A percentile compares a stretch with the other conserved stretches of the same genome.
Evolutionary conservation across 2,113 vertebrate species (phyloP).

Genomic region (Odocoileus hemionus): DNA sequence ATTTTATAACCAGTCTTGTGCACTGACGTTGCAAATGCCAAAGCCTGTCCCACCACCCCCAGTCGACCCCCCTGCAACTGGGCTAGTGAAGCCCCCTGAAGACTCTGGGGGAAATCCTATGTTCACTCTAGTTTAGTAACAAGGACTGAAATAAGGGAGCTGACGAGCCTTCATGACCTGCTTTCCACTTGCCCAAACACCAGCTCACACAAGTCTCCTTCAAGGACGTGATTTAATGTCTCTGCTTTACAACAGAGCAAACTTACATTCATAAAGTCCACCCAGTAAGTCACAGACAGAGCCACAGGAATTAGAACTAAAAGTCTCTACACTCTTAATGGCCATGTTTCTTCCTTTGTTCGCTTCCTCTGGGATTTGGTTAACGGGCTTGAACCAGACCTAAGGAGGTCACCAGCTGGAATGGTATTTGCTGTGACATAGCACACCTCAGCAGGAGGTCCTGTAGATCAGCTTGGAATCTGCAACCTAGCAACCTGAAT

Average conservation of each 20-base stretch:
- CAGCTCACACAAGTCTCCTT: not conserved
- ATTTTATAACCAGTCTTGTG: not conserved
- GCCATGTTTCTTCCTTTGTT: not conserved
- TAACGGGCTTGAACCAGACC: not conserved
- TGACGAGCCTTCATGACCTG: not conserved
- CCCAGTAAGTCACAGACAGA: not conserved
- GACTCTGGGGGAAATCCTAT: not conserved
- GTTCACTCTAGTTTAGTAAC: not conserved
- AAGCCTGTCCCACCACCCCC: not conserved
- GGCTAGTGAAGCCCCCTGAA: not conserved
- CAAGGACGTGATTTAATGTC: not conserved
- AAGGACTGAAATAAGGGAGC: not conserved
- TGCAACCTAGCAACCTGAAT: not conserved
- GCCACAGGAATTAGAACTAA: not conserved
- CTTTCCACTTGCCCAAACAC: not conserved
- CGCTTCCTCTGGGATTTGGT: not conserved
- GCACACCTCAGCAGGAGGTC: rapidly evolving
- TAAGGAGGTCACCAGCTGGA: not conserved
- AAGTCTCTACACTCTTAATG: not conserved
- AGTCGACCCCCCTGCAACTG: not conserved
- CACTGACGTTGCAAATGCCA: not conserved
- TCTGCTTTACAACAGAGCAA: not conserved
- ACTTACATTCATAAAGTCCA: not conserved
- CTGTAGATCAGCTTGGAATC: rapidly evolving
- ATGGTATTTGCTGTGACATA: not conserved